phyloP scores from a whole-genome alignment of 2,113 vertebrate species.

The Porphyrio hochstetteri region DNA sequence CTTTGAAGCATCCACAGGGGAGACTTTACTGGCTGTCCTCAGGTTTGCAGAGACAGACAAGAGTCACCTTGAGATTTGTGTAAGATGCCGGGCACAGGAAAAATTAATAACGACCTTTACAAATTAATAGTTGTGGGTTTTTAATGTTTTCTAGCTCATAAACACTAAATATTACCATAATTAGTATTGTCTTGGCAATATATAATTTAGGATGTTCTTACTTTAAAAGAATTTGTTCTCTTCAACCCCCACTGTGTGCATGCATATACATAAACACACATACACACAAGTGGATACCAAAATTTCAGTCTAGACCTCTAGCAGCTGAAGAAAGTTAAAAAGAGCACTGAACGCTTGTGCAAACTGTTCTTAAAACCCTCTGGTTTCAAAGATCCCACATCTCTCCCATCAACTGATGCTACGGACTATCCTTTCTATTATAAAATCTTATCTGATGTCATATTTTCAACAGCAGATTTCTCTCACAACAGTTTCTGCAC shows the following conservation, averaged over 20 bases:
- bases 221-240: background rate
- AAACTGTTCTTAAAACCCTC: background rate
- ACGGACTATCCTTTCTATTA: background rate
- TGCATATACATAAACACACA: background rate
- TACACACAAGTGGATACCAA: background rate
- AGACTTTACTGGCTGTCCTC: background rate
- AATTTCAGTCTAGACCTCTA: background rate
- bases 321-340: background rate
- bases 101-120: background rate
- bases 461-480: background rate
- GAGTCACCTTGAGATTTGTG: background rate
- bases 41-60: background rate
- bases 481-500: background rate
- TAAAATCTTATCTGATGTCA: background rate
- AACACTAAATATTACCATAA: background rate
- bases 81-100: background rate
- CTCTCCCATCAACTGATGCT: background rate
- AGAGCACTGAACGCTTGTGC: background rate
- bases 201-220: background rate
- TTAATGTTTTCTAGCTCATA: background rate
- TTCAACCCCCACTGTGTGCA: background rate
- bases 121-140: background rate
- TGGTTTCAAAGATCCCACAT: background rate
- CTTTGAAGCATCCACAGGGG: background rate
- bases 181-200: background rate